A percentile compares a stretch with the other conserved stretches of the same genome.
Conservation (phyloP, 2,113 vertebrate species). For the Oncorhynchus kisutch region DNA sequence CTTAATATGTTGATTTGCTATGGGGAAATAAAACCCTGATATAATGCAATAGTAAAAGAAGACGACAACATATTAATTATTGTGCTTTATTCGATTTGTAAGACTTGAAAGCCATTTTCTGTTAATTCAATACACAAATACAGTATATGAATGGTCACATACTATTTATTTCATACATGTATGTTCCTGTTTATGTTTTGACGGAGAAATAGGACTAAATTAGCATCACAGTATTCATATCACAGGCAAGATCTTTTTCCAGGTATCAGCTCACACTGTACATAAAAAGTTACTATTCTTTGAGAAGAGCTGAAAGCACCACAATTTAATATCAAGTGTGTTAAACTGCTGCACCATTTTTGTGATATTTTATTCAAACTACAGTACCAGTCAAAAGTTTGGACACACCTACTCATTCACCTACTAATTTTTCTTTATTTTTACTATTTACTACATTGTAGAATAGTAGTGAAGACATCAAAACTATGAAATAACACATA, state of each 20-base stretch:
- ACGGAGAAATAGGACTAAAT: constrained; percentile 47
- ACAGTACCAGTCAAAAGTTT: too few species aligned
- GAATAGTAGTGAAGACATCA: too few species aligned
- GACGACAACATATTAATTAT: constrained; percentile 62
- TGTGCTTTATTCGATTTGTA: constrained; percentile 83
- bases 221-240: constrained; percentile 66
- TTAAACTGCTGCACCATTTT: constrained; percentile 44
- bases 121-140: constrained; percentile 65
- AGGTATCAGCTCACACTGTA: constrained; percentile 17
- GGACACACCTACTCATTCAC: too few species aligned
- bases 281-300: constrained; percentile 46
- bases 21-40: constrained; percentile 9
- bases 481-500: too few species aligned
- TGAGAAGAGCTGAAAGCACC: too few species aligned
- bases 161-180: constrained; percentile 32
- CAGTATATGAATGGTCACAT: constrained; percentile 63
- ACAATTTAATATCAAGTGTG: constrained; percentile 21
- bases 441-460: too few species aligned
- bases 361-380: constrained; percentile 16
- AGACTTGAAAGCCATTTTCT: constrained; percentile 70
- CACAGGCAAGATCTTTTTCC: constrained; percentile 52
- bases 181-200: constrained; percentile 42
- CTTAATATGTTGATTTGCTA: constrained; percentile 33
- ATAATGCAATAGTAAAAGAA: constrained; percentile 24
- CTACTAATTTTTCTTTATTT: too few species aligned